Percentiles rank a stretch among this genome's conserved stretches.
These are phyloP conservation scores for Aegithalos caudatus DNA, from an alignment of 2,113 vertebrate species.

Conservation along the genomic window DNA sequence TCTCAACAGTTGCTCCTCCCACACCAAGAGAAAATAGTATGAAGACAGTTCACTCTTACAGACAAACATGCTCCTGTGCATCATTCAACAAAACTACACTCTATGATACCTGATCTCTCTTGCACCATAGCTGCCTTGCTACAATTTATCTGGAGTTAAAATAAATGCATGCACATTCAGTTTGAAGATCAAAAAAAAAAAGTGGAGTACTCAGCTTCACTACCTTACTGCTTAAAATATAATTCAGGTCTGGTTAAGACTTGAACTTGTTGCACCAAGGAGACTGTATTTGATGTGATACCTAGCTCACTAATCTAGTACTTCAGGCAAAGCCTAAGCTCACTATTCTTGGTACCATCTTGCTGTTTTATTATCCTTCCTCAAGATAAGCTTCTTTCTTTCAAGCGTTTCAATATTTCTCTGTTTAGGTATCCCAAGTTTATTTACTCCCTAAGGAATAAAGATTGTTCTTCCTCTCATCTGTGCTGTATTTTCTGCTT, in stretches of 20 bases:
- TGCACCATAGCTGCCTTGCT: neutral
- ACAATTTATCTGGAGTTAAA: neutral
- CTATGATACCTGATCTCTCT: neutral
- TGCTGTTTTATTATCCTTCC: conserved; percentile 55
- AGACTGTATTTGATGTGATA: conserved; percentile 31
- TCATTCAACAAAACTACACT: neutral
- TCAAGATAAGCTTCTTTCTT: conserved; percentile 58
- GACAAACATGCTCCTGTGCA: neutral
- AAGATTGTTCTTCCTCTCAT: conserved; percentile 17
- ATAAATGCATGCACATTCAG: neutral
- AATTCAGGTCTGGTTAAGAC: conserved; percentile 7
- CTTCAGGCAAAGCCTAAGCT: conserved; percentile 52
- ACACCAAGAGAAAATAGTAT: neutral
- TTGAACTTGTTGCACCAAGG: conserved; percentile 22
- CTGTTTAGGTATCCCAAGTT: conserved; percentile 25
- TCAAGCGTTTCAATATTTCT: conserved; percentile 27
- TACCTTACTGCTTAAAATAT: neutral
- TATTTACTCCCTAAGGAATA: conserved; percentile 37
- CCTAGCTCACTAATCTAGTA: conserved; percentile 38
- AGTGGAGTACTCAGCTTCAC: neutral
- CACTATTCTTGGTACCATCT: conserved; percentile 50
- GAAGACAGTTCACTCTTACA: neutral
- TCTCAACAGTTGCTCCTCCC: conserved; percentile 9
- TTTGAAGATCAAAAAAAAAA: neutral
- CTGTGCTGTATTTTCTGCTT: conserved; percentile 2